Conservation (phyloP, 92 coral and sea anemone genomes). For the Porites evermanni region DNA sequence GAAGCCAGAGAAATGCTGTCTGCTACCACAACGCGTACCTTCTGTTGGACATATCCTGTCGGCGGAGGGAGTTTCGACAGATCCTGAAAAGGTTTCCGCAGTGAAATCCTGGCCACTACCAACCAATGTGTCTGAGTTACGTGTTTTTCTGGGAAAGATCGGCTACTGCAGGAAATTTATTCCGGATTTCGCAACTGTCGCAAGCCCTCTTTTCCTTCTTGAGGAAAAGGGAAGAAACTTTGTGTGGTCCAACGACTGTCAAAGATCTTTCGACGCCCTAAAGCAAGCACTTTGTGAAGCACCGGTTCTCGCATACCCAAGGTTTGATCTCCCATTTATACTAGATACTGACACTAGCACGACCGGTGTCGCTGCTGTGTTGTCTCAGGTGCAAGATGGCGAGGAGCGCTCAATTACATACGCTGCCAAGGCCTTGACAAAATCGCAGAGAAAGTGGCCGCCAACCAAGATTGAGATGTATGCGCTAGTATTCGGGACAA, state of each 20-base stretch:
- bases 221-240: slow-evolving; percentile 35
- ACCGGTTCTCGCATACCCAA: no score
- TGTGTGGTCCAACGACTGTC: slow-evolving; percentile 38
- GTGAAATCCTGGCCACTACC: slow-evolving; percentile 40
- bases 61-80: slow-evolving; percentile 42
- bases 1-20: slow-evolving; percentile 43
- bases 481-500: slow-evolving; percentile 36
- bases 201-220: slow-evolving; percentile 31
- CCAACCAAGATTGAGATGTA: slow-evolving; percentile 41
- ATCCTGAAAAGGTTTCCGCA: slow-evolving; percentile 45
- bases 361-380: slow-evolving; percentile 42
- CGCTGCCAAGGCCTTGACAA: slow-evolving; percentile 45
- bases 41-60: slow-evolving; percentile 53
- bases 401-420: slow-evolving; percentile 40
- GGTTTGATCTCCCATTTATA: slow-evolving; percentile 46
- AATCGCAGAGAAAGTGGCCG: slow-evolving; percentile 23
- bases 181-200: slow-evolving; percentile 44
- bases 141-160: slow-evolving; percentile 33
- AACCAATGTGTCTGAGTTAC: slow-evolving; percentile 29
- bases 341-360: slow-evolving; percentile 57
- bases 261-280: no score
- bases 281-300: no score
- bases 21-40: slow-evolving; percentile 16
- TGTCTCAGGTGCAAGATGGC: slow-evolving; percentile 31
- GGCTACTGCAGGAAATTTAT: slow-evolving; percentile 55